Conservation (phyloP, 2,888 invertebrate genomes). For the Andrena flavipes region DNA sequence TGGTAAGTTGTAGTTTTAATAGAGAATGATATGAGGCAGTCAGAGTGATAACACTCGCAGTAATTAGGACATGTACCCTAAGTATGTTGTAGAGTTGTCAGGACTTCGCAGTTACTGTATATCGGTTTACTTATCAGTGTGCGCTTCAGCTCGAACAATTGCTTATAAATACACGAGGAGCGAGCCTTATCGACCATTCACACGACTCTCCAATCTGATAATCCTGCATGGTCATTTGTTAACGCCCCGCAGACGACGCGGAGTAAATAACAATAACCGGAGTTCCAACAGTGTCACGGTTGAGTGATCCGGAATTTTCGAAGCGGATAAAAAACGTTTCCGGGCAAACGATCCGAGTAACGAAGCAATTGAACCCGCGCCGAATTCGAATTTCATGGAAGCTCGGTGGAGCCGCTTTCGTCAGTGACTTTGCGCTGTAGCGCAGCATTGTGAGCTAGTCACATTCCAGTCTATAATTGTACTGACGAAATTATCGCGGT, state of each 20-base stretch:
- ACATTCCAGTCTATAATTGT: background rate
- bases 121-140: background rate
- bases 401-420: background rate
- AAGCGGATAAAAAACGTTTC: conserved; percentile 12
- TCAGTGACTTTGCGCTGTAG: background rate
- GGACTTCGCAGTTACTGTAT: background rate
- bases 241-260: background rate
- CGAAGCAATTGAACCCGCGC: conserved; percentile 6
- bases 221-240: background rate
- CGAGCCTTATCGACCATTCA: background rate
- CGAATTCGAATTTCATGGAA: conserved; percentile 31
- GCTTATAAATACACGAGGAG: background rate
- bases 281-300: background rate
- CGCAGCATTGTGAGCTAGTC: background rate
- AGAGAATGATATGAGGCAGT: background rate
- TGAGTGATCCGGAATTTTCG: background rate
- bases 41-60: too few species aligned
- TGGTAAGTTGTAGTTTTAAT: background rate
- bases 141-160: background rate
- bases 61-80: background rate
- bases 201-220: background rate
- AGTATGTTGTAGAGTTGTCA: background rate
- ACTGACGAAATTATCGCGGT: background rate
- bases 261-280: background rate
- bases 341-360: conserved; percentile 7